These are phyloP conservation scores for Promerops cafer DNA, from an alignment of 2,113 vertebrate species.

Conservation along the genomic window DNA sequence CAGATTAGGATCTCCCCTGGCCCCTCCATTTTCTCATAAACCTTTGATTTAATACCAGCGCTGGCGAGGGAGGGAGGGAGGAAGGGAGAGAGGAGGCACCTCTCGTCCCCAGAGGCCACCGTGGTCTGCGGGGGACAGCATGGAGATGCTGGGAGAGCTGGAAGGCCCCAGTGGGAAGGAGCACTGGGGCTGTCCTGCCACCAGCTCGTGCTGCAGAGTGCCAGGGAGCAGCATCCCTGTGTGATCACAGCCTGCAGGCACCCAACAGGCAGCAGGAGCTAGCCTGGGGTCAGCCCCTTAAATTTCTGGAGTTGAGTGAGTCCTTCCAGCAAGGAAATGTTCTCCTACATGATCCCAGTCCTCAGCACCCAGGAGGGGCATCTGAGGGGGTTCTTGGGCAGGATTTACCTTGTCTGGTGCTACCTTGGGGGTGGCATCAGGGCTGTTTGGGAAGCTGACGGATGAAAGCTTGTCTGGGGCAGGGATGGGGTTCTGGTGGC, in stretches of 20 bases:
- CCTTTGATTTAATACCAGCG: conserved; percentile 40
- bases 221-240: not conserved
- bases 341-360: not conserved
- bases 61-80: not conserved
- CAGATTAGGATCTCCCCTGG: conserved; percentile 65
- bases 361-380: rapidly evolving
- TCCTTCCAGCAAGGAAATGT: rapidly evolving
- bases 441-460: not conserved
- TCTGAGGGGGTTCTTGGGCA: not conserved
- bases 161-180: not conserved
- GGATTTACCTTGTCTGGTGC: not conserved
- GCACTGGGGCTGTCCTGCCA: not conserved
- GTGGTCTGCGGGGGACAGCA: rapidly evolving
- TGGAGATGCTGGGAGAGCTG: not conserved
- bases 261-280: not conserved
- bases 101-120: not conserved
- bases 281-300: not conserved
- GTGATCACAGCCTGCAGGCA: rapidly evolving
- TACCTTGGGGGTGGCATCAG: not conserved
- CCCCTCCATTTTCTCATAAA: conserved; percentile 65
- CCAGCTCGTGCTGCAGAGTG: not conserved
- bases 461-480: not conserved
- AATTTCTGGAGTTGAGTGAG: not conserved
- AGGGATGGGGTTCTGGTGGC: not conserved
- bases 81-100: not conserved